Percentiles rank a stretch among this genome's conserved stretches.
phyloP scores from a whole-genome alignment of 1,140 invertebrate genomes.

The Aricia agestis region DNA sequence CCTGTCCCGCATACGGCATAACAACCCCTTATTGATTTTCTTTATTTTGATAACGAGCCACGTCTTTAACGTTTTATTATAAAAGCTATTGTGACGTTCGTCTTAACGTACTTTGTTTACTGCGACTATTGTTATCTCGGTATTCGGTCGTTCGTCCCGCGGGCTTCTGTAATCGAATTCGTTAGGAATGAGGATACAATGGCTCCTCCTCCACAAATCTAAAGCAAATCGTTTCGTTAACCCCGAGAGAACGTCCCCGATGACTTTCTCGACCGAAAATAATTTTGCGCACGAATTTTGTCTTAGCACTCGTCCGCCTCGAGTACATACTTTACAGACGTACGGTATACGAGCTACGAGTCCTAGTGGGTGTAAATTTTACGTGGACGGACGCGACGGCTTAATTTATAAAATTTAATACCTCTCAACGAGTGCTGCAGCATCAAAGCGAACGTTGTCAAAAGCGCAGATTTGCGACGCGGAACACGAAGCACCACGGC shows the following conservation, averaged over 20 bases:
- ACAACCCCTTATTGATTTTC: constrained; percentile 29
- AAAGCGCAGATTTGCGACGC: constrained; percentile 59
- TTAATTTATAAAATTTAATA: constrained; percentile 66
- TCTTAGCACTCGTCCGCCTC: not conserved
- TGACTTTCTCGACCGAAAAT: constrained; percentile 9
- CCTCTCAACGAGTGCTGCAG: constrained; percentile 46
- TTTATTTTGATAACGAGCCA: constrained; percentile 31
- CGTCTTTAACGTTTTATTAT: not conserved
- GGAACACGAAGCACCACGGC: constrained; percentile 49
- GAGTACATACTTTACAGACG: not conserved
- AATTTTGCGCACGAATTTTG: constrained; percentile 12
- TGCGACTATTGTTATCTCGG: constrained; percentile 6
- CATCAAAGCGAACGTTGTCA: constrained; percentile 67
- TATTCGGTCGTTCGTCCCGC: constrained; percentile 3
- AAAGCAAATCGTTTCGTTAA: constrained; percentile 6
- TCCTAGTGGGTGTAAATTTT: not conserved
- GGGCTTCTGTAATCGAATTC: constrained; percentile 1
- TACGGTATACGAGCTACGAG: not conserved
- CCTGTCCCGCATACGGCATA: constrained; percentile 56
- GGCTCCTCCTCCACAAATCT: not conserved
- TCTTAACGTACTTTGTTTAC: not conserved
- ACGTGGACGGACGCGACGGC: constrained; percentile 31
- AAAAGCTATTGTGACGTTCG: not conserved
- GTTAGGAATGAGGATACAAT: not conserved
- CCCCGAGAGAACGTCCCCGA: not conserved